Evolutionary conservation across 2,113 vertebrate genomes (phyloP), one percentile per base, ranked within the genome.

Genomic region (Varanus salvator): DNA sequence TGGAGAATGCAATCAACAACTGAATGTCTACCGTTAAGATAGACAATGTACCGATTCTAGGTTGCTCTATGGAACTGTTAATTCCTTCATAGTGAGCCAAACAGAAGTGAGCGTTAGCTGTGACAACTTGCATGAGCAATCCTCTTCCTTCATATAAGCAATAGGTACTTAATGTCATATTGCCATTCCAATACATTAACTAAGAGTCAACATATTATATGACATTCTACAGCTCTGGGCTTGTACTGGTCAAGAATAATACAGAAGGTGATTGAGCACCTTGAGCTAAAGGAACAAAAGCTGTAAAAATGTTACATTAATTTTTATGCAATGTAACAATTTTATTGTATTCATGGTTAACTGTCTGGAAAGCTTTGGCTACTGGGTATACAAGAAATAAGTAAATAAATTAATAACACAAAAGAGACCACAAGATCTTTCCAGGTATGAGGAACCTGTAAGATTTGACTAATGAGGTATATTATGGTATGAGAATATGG

Each of bases 1-100:
- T 91, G 94, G 94, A 96, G 96, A 97, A 96, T 92, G 96, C 96
- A 97, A 97, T 97, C 97, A 97, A 95, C 94, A 96, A 94, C 94
- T 94, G 95, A 94, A 94, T 93, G 96, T 95, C 97, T 97, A 97
- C 95, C 96, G 95, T 94, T 85, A 96, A 96, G 96, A 94, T 93
- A 94, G 85, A 88, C 2, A 38, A 90, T 78, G 92, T 90, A 90
- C 91, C 94, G 90, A 93, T 95, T 80, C 95, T 93, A 91, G 76
- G 86, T 81, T 94, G 87, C 71, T 76, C 91, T 76, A 85, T 85
- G 84, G 92, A 85, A n/a, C 1, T 91, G 1, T 90, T 91, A 91
- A 87, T 95, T 95, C 94, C 90, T 93, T 94, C 93, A 95, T 94
- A 93, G 76, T 91, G 93, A 66, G 82, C 80, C 0, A 3, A 90